Evolutionary conservation across 2,888 invertebrate genomes (phyloP), one percentile per base, ranked within the genome.

Genomic region (Zonitis immaculata): DNA sequence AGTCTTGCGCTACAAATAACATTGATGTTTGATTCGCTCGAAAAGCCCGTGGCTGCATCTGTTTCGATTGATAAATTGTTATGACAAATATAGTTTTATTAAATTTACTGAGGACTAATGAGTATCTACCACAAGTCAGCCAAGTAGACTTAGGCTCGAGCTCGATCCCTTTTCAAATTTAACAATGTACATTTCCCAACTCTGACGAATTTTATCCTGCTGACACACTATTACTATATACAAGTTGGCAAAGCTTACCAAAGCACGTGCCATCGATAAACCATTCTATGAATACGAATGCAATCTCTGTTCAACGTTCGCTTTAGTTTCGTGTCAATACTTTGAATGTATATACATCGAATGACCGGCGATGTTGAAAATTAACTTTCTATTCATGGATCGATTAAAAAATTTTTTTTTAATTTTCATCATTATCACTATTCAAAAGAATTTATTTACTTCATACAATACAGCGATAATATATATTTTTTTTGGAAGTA

Each of bases 71-170:
- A n/a, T n/a, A n/a, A n/a, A n/a, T n/a, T n/a, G n/a, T n/a, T n/a
- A n/a, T n/a, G n/a, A n/a, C n/a, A n/a, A n/a, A n/a, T n/a, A n/a
- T n/a, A n/a, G n/a, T n/a, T n/a, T n/a, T n/a, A n/a, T n/a, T n/a
- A n/a, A n/a, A n/a, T n/a, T n/a, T n/a, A n/a, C n/a, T n/a, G n/a
- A n/a, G n/a, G n/a, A 51, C 49, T 59, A 61, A 61, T 61, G 56
- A 47, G 45, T 27, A 47, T 28, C 52, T 43, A 53, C 59, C 59
- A 47, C 59, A 58, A 57, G 50, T 35, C 8, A 35, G 35, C 14
- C 35, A 16, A 35, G 35, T 35, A 11, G 35, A 18, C 18, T 18
- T 35, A 35, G 16, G 35, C 16, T 35, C 16, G 4, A 9, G 16
- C 14, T 8, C 1, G 35, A 2, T 9, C 18, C 9, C 35, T 35